Conservation (phyloP, 1,140 invertebrate species). For the Sinella curviseta region DNA sequence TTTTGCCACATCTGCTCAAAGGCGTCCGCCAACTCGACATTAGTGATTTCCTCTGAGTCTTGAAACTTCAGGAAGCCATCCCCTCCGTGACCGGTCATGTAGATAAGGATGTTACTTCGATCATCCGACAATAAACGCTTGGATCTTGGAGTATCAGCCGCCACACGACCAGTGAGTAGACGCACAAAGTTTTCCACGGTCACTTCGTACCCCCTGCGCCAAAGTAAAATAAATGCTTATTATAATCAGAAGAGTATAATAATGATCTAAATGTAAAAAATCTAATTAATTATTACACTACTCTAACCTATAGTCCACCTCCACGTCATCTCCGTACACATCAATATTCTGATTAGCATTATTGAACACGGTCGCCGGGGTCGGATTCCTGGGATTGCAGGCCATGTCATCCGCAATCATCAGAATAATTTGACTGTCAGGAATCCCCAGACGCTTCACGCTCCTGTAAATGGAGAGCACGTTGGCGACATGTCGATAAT, state of each 20-base stretch:
- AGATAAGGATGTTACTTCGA: constrained; percentile 95
- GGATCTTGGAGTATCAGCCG: constrained; percentile 83
- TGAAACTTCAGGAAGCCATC: constrained; percentile 99
- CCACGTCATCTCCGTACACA: constrained; percentile 98
- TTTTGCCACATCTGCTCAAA: constrained; percentile 99
- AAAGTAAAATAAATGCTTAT: constrained; percentile 29
- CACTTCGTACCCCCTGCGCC: constrained; percentile 60
- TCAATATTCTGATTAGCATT: constrained; percentile 98
- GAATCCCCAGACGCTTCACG: constrained; percentile 95
- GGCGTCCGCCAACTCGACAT: constrained; percentile 95
- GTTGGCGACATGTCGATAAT: constrained; percentile 98
- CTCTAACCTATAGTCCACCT: constrained; percentile 89
- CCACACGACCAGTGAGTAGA: constrained; percentile 68
- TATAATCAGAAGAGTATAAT: too few relatives aligned
- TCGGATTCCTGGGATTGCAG: constrained; percentile 95
- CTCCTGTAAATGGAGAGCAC: constrained; percentile 97
- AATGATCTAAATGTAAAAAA: too few relatives aligned
- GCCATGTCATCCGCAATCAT: constrained; percentile 99
- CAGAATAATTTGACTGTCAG: constrained; percentile 86
- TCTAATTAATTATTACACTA: constrained; percentile 5
- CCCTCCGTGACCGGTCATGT: constrained; percentile 95
- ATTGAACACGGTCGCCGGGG: constrained; percentile 97
- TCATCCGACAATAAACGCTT: constrained; percentile 93
- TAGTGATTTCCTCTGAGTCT: constrained; percentile 99
- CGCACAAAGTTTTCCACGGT: constrained; percentile 99